These are phyloP conservation scores for Lomographa bimaculata DNA, from an alignment of 2,888 invertebrate species.

Conservation along the genomic window DNA sequence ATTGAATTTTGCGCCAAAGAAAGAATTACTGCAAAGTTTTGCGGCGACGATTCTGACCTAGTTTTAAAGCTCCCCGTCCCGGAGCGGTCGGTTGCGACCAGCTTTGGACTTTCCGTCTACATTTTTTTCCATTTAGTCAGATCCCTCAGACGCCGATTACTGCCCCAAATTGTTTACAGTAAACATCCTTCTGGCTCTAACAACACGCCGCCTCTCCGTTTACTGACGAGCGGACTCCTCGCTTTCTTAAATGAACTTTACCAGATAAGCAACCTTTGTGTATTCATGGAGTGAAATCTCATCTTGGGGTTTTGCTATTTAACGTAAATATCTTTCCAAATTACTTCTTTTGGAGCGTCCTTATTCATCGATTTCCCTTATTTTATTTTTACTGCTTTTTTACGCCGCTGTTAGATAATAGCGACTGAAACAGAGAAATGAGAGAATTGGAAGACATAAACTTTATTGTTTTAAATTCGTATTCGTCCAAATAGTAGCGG, in stretches of 20 bases:
- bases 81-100: too few species aligned
- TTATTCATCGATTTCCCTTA: slow-evolving; percentile 4
- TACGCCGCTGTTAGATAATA: too few species aligned
- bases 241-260: slow-evolving; percentile 6
- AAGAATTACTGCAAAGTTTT: slow-evolving; percentile 5
- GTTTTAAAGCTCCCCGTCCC: background rate
- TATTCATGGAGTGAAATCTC: slow-evolving; percentile 22
- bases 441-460: too few species aligned
- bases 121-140: slow-evolving; percentile 23
- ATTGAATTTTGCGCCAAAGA: slow-evolving; percentile 42
- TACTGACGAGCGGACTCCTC: background rate
- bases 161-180: too few species aligned
- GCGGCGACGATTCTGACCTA: background rate
- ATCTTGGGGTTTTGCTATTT: slow-evolving; percentile 9
- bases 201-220: background rate
- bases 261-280: slow-evolving; percentile 13
- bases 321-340: slow-evolving; percentile 14
- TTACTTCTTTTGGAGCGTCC: slow-evolving; percentile 1
- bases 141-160: too few species aligned
- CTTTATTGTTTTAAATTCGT: too few species aligned
- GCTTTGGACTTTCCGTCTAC: too few species aligned
- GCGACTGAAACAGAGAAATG: too few species aligned
- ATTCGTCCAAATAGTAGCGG: too few species aligned
- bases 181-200: too few species aligned
- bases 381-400: background rate